Evolutionary conservation across 2,797 vertebrate species (phyloP).

Genomic region (Alosa sapidissima): DNA sequence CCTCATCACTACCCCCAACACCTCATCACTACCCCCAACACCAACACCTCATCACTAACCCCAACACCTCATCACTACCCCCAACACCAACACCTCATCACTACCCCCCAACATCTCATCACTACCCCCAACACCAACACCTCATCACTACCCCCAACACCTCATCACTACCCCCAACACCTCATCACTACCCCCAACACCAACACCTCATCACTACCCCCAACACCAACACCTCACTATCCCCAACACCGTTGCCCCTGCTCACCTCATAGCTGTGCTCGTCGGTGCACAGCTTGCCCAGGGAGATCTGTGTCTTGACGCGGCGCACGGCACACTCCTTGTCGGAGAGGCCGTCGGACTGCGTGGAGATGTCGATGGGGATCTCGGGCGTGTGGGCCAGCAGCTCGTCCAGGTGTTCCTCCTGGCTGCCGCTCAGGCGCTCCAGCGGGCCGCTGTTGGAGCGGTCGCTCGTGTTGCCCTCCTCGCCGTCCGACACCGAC

Average conservation of each 20-base stretch:
- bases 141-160: no score
- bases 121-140: background rate
- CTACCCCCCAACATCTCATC: no score
- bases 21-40: background rate
- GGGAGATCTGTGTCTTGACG: slow-evolving; percentile 97
- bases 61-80: background rate
- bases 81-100: background rate
- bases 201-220: background rate
- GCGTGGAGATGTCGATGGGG: slow-evolving; percentile 96
- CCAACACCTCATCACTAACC: background rate
- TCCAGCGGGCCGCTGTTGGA: slow-evolving; percentile 90
- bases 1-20: background rate
- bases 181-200: background rate
- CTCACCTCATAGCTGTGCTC: slow-evolving; percentile 93
- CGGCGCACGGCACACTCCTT: slow-evolving; percentile 96
- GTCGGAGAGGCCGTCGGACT: slow-evolving; percentile 96
- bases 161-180: background rate
- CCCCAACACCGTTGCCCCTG: background rate
- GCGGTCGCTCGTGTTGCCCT: slow-evolving; percentile 98
- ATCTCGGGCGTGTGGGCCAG: slow-evolving; percentile 94
- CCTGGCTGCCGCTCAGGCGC: slow-evolving; percentile 79
- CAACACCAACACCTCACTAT: no score
- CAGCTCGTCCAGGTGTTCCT: slow-evolving; percentile 90
- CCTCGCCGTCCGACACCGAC: slow-evolving; percentile 95
- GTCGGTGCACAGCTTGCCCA: slow-evolving; percentile 92